Percentiles rank a stretch among this genome's conserved stretches.
Conservation (phyloP, 2,113 vertebrate genomes). For the Brachionichthys hirsutus region DNA sequence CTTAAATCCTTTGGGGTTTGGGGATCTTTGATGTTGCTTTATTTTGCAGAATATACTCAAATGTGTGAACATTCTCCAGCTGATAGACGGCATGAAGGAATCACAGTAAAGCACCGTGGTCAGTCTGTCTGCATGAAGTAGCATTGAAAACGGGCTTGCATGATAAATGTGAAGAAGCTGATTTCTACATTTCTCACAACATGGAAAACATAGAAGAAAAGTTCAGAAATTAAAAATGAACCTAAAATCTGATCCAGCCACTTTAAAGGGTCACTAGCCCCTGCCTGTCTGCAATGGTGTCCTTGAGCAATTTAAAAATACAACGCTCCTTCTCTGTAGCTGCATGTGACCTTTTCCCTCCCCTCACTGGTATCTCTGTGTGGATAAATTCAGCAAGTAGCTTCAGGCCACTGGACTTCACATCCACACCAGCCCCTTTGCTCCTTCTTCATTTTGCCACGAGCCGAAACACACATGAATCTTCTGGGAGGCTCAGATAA, state of each 20-base stretch:
- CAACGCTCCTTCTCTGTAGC: background rate
- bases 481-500: constrained; percentile 22
- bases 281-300: no score
- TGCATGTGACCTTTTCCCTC: constrained; percentile 23
- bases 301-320: no score
- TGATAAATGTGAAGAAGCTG: no score
- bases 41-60: background rate
- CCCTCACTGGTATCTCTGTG: background rate
- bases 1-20: background rate
- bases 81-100: background rate
- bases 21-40: background rate
- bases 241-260: no score
- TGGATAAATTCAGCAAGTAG: constrained; percentile 7
- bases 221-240: no score
- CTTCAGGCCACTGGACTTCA: constrained; percentile 13
- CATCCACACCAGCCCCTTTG: constrained; percentile 13
- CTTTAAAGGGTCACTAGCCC: no score
- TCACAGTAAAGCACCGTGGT: no score
- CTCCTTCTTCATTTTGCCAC: background rate
- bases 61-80: background rate
- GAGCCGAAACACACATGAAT: background rate
- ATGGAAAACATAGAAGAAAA: no score
- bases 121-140: no score
- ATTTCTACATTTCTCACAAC: no score
- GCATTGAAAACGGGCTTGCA: no score